phyloP scores from a whole-genome alignment of 2,888 invertebrate species.

The Diaperis boleti region DNA sequence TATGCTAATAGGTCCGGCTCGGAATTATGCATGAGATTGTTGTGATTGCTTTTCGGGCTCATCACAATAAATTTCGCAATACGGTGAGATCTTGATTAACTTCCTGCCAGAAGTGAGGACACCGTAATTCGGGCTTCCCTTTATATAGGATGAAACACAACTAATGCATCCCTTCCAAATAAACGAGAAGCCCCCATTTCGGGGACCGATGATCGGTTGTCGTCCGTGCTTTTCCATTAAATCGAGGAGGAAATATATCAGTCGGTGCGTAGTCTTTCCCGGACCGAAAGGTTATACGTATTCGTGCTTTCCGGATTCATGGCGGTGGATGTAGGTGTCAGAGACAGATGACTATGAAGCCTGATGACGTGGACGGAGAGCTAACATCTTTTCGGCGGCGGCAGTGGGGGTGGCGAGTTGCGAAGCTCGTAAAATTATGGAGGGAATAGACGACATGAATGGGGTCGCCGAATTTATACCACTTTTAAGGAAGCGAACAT shows the following conservation, averaged over 20 bases:
- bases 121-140: too few relatives aligned
- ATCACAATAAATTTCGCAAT: constrained; percentile 19
- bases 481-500: constrained; percentile 16
- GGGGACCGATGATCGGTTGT: constrained; percentile 30
- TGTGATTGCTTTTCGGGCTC: constrained; percentile 24
- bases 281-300: constrained; percentile 49
- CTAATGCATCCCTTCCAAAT: too few relatives aligned
- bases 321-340: constrained; percentile 55
- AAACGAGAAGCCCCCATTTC: too few relatives aligned
- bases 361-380: constrained; percentile 15
- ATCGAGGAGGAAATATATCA: constrained; percentile 23
- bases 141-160: too few relatives aligned
- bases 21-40: constrained; percentile 28
- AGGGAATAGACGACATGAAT: constrained; percentile 10
- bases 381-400: constrained; percentile 4
- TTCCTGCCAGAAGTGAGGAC: constrained; percentile 53
- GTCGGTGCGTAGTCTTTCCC: constrained; percentile 13
- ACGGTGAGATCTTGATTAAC: constrained; percentile 4
- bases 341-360: constrained; percentile 55
- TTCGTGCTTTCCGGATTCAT: constrained; percentile 50
- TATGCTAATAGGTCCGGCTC: constrained; percentile 24
- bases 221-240: constrained; percentile 29
- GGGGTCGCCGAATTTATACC: constrained; percentile 20
- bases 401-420: constrained; percentile 7
- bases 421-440: constrained; percentile 25